These are phyloP conservation scores for Cacatua alba DNA, from an alignment of 2,113 vertebrate species.

Conservation along the genomic window DNA sequence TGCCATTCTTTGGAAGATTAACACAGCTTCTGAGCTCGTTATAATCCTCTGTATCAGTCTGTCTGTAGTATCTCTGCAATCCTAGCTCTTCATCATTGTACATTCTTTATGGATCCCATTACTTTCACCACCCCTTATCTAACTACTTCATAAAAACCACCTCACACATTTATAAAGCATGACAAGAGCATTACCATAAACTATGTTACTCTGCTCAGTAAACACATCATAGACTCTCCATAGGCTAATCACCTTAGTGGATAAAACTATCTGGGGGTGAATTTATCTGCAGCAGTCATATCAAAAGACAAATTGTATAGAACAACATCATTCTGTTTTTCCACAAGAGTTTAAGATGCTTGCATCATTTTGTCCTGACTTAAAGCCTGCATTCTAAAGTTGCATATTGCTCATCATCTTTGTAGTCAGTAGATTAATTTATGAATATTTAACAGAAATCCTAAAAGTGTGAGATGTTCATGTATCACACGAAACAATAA, in stretches of 20 bases:
- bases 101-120: constrained; percentile 45
- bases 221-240: constrained; percentile 20
- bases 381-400: not conserved
- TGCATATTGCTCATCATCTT: not conserved
- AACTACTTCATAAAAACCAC: constrained; percentile 50
- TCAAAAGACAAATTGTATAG: constrained; percentile 13
- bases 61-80: constrained; percentile 27
- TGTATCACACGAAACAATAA: not conserved
- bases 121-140: constrained; percentile 61
- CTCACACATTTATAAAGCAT: constrained; percentile 29
- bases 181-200: constrained; percentile 59
- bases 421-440: not conserved
- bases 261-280: constrained; percentile 22
- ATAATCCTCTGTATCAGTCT: constrained; percentile 41
- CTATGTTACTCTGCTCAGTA: not conserved
- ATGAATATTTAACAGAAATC: not conserved
- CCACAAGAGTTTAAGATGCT: not conserved
- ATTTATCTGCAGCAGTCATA: constrained; percentile 49
- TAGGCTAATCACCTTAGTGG: constrained; percentile 52
- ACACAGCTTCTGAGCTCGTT: not conserved
- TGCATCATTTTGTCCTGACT: not conserved
- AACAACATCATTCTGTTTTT: not conserved
- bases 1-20: constrained; percentile 23
- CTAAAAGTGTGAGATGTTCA: not conserved
- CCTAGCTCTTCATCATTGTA: constrained; percentile 3